A percentile compares a stretch with the other conserved stretches of the same genome.
Evolutionary conservation across 2,797 vertebrate species (phyloP).

Genomic region (Syngnathus acus): DNA sequence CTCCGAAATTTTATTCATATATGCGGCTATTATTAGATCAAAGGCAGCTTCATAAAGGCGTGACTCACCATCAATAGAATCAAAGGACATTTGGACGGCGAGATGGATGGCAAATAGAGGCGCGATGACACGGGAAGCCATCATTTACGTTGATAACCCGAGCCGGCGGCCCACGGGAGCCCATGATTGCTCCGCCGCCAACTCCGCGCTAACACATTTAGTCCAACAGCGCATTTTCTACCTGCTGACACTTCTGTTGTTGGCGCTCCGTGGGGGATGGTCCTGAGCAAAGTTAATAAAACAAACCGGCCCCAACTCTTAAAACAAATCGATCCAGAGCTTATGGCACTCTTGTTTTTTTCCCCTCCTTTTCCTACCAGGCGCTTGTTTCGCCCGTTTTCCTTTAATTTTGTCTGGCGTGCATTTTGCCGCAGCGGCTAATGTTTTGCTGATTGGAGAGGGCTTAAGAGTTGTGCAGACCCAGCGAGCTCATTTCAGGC

Average conservation of each 20-base stretch:
- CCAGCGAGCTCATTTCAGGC: conserved; percentile 1
- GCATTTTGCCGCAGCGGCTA: conserved; percentile 49
- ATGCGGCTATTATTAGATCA: conserved; percentile 23
- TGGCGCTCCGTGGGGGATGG: conserved; percentile 49
- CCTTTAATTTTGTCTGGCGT: conserved; percentile 52
- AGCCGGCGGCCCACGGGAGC: conserved; percentile 32
- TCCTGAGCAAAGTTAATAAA: conserved; percentile 61
- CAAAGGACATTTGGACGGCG: conserved; percentile 13
- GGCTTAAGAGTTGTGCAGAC: conserved; percentile 4
- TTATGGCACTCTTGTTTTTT: conserved; percentile 39
- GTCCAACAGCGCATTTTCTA: conserved; percentile 57
- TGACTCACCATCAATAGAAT: conserved; percentile 8
- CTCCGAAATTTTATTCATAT: conserved; percentile 20
- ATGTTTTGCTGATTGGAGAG: conserved; percentile 6
- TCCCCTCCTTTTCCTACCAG: conserved; percentile 36
- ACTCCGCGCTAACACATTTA: conserved; percentile 53
- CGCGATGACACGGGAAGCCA: conserved; percentile 19
- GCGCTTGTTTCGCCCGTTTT: conserved; percentile 43
- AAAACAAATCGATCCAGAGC: conserved; percentile 49
- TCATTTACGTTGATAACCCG: conserved; percentile 47
- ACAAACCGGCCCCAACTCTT: conserved; percentile 42
- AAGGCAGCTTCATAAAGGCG: conserved; percentile 12
- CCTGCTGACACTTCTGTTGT: conserved; percentile 63
- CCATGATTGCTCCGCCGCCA: conserved; percentile 40
- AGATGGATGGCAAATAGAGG: conserved; percentile 17